Evolutionary conservation across 1,140 invertebrate genomes (phyloP).

Genomic region (Drosophila pectinifera): DNA sequence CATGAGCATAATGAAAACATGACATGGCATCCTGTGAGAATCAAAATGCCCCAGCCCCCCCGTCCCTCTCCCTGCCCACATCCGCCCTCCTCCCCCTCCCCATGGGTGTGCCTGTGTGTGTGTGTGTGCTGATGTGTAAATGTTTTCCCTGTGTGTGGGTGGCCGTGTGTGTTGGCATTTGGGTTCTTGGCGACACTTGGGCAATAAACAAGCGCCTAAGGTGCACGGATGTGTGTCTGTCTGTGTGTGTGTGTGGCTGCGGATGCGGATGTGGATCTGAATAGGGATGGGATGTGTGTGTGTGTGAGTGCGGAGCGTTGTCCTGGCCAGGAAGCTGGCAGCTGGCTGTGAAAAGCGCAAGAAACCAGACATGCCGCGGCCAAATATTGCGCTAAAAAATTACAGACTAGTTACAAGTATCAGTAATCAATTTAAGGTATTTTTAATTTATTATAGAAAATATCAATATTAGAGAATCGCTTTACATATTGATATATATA

Average conservation of each 20-base stretch:
- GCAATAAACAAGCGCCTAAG: slow-evolving; percentile 71
- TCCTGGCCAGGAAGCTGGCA: slow-evolving; percentile 1
- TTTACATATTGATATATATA: too few relatives aligned
- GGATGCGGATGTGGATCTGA: slow-evolving; percentile 7
- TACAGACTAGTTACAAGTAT: too few relatives aligned
- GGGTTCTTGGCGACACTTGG: slow-evolving; percentile 56
- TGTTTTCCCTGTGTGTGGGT: slow-evolving; percentile 35
- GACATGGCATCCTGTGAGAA: slow-evolving; percentile 81
- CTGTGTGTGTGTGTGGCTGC: background rate
- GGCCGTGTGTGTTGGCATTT: slow-evolving; percentile 29
- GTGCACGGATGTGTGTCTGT: slow-evolving; percentile 28
- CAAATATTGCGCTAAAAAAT: background rate
- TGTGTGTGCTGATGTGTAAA: slow-evolving; percentile 55
- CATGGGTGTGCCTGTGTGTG: slow-evolving; percentile 14
- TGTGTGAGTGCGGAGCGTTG: background rate
- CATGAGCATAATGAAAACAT: slow-evolving; percentile 85
- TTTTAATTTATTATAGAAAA: too few relatives aligned
- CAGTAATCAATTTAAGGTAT: too few relatives aligned
- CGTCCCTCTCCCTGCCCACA: background rate
- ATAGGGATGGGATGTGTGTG: slow-evolving; percentile 9
- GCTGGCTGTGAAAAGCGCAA: slow-evolving; percentile 19
- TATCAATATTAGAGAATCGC: too few relatives aligned
- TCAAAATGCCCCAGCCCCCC: slow-evolving; percentile 52
- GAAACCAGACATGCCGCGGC: background rate
- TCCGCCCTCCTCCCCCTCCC: background rate